Base-by-base conservation (phyloP, 2,797 vertebrate species). In the Gobionotothen gibberifrons region DNA sequence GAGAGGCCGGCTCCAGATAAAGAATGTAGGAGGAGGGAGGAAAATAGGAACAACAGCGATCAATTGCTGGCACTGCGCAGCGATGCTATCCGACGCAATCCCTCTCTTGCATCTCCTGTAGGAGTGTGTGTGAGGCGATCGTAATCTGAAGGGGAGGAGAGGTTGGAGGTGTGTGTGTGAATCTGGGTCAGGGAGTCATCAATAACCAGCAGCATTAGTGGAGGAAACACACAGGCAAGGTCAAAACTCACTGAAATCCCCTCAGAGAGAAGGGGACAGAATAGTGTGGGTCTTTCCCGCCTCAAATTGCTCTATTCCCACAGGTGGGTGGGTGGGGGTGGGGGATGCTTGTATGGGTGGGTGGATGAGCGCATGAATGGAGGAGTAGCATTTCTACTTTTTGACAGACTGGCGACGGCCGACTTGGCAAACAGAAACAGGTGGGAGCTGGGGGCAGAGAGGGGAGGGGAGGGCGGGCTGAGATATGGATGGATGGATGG, bases 121-220 rank as follows among this genome's bases (percentile, higher is more conserved):
- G 62, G 65, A 64, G 67, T 22, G 78, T 15, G 72, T 67, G 78
- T 60, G 61, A 58, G 52, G 61, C 3, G 83, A 81, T 85, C 58
- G 49, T 80, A 78, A 87, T 86, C 85, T 82, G 76, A 53, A 61
- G 60, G 52, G 67, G 69, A 57, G n/a, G 60, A 77, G 75, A 69
- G 65, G 75, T 79, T 72, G 71, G 66, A 36, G 63, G 69, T 51
- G 62, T 40, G 56, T 59, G 57, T 42, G 56, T 43, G 68, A 72
- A 83, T 77, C 63, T 85, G 72, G 81, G 78, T 80, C 85, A 81
- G 74, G 51, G 51, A 87, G 85, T 90, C 89, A 89, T 93, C 90
- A 90, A 89, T 91, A 92, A 89, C 78, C 66, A 87, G 64, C 78
- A 79, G 83, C 76, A 73, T 89, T 86, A 84, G 83, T 78, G 78